Evolutionary conservation across 2,113 vertebrate genomes (phyloP), one percentile per base, ranked within the genome.

Genomic region (Syngnathus typhle): DNA sequence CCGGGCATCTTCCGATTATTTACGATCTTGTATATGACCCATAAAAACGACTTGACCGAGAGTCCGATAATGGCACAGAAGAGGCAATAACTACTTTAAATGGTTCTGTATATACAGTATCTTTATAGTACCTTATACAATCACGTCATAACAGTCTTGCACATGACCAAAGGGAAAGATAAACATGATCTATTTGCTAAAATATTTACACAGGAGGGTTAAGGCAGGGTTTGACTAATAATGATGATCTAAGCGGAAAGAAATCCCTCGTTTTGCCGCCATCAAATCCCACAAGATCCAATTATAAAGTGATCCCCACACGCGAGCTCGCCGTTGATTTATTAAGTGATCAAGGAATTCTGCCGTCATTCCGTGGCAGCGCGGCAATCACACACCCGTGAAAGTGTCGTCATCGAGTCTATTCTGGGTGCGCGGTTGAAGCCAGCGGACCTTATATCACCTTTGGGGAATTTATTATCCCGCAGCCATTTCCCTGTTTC

Each of bases 401-500:
- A 62, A 43, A 1, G 60, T 23, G 38, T 61, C 19, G 38, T 61
- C 38, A 60, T 13, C 1, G 6, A 19, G 37, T 41, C 12, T 58
- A 58, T 58, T 58, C 49, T 52, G 8, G 54, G 3, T 15, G 36
- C 39, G 21, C 46, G 46, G 2, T 41, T 60, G 68, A 7, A 65
- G 36, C 59, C 55, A 39, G 18, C 51, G 68, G 54, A 63, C 58
- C 8, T 64, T 18, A 18, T 49, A 49, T 74, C 69, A 70, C 49
- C 49, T 70, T 58, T 64, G 37, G 10, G 61, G 55, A 65, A 12
- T 75, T 82, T 73, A 71, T 67, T 77, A 69, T 66, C 73, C 72
- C 21, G 19, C 56, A 77, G 69, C 46, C 21, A 43, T 44, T 80
- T 74, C 60, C 68, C 65, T 23, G 63, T 75, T 85, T 79, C 85